Conservation (phyloP, 2,113 vertebrate species). For the Albula goreensis region DNA sequence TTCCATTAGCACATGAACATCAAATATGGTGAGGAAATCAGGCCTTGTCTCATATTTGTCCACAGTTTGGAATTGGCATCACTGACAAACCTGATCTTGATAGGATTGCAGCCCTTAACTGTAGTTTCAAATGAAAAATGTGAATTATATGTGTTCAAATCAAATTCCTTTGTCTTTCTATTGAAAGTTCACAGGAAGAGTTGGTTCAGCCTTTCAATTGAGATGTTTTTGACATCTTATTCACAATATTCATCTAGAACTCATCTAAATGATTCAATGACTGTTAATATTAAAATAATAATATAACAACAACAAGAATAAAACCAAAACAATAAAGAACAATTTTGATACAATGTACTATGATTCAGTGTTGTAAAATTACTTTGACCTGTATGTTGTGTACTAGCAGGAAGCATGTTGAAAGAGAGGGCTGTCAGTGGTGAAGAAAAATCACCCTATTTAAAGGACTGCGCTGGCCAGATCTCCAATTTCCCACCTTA, state of each 20-base stretch:
- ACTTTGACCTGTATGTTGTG: background rate
- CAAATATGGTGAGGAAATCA: background rate
- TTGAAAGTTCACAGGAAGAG: background rate
- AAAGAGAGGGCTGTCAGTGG: background rate
- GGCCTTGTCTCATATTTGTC: background rate
- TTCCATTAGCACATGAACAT: background rate
- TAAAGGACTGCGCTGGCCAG: background rate
- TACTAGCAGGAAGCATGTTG: background rate
- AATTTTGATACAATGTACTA: background rate
- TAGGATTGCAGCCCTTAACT: background rate
- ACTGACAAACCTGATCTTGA: background rate
- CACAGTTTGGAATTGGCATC: background rate
- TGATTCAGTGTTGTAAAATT: background rate
- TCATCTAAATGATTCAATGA: too few species aligned
- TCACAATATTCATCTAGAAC: too few species aligned
- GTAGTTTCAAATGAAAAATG: background rate
- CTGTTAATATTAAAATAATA: too few species aligned
- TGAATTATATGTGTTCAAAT: too few species aligned
- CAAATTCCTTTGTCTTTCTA: background rate
- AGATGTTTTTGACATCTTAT: too few species aligned
- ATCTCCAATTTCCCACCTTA: conserved; percentile 3
- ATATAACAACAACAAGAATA: too few species aligned
- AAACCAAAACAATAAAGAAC: background rate
- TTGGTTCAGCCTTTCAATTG: too few species aligned
- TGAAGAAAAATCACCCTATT: background rate